Evolutionary conservation across 2,113 vertebrate species (phyloP).

Genomic region (Sus scrofa): DNA sequence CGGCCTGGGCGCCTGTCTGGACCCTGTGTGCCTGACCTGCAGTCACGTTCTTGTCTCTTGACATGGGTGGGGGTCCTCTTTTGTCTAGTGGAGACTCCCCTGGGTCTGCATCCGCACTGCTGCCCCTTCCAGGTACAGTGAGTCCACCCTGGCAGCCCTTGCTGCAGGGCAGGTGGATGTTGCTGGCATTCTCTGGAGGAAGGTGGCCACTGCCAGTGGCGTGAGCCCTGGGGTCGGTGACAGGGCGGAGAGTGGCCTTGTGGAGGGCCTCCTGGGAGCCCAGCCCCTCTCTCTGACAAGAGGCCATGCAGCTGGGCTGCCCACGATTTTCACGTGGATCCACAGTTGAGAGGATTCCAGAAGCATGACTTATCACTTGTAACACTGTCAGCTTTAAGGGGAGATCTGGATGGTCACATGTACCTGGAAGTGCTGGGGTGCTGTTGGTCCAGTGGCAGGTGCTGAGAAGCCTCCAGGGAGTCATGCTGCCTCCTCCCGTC

Average conservation of each 20-base stretch:
- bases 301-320: accelerated
- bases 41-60: constrained; percentile 61
- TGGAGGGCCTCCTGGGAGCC: not conserved
- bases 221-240: too few relatives aligned
- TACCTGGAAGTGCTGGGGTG: not conserved
- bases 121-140: not conserved
- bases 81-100: constrained; percentile 48
- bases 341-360: not conserved
- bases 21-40: not conserved
- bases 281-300: not conserved
- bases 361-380: not conserved
- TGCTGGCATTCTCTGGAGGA: not conserved
- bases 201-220: not conserved
- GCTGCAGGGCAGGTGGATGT: not conserved
- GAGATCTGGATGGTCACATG: too few relatives aligned
- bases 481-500: constrained; percentile 6
- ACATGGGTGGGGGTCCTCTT: constrained; percentile 45
- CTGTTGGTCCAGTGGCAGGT: not conserved
- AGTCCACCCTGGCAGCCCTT: not conserved
- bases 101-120: constrained; percentile 21
- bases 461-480: not conserved
- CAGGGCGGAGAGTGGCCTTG: not conserved
- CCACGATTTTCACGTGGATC: not conserved
- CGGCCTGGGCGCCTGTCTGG: not conserved
- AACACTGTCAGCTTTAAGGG: not conserved